These are phyloP conservation scores for Zonotrichia albicollis DNA, from an alignment of 2,797 vertebrate genomes.

Conservation along the genomic window DNA sequence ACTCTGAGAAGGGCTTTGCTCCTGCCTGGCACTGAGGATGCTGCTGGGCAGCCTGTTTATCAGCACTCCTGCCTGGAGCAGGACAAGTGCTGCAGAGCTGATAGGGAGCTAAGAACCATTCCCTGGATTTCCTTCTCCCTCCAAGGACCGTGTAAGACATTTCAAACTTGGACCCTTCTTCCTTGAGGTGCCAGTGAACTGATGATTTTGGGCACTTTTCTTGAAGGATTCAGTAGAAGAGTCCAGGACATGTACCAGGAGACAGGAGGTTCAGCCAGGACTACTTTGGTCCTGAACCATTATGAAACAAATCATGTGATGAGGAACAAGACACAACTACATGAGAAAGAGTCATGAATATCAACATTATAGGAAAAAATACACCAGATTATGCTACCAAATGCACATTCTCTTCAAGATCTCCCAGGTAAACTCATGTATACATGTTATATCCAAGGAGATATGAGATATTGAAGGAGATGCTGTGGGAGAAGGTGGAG, in stretches of 20 bases:
- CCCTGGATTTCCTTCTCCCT: not conserved
- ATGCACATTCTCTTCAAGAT: not conserved
- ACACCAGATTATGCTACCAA: not conserved
- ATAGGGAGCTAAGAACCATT: not conserved
- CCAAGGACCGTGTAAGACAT: not conserved
- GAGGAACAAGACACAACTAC: not conserved
- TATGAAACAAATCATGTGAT: not conserved
- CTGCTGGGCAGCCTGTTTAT: not conserved
- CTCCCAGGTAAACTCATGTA: not conserved
- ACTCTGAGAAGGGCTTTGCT: not conserved
- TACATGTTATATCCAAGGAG: not conserved
- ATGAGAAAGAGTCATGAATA: not conserved
- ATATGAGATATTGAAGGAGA: not conserved
- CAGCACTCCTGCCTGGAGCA: not conserved
- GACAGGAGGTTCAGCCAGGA: not conserved
- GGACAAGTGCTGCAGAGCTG: not conserved
- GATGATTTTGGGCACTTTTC: not conserved
- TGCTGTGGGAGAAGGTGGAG: fast-evolving
- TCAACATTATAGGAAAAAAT: not conserved
- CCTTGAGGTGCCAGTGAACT: not conserved
- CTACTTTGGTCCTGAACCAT: not conserved
- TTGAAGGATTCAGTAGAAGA: not conserved
- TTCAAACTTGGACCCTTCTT: not conserved
- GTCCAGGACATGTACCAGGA: not conserved
- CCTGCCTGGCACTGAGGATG: not conserved